phyloP scores from a whole-genome alignment of 2,888 invertebrate species.

The Drosophila mimica region DNA sequence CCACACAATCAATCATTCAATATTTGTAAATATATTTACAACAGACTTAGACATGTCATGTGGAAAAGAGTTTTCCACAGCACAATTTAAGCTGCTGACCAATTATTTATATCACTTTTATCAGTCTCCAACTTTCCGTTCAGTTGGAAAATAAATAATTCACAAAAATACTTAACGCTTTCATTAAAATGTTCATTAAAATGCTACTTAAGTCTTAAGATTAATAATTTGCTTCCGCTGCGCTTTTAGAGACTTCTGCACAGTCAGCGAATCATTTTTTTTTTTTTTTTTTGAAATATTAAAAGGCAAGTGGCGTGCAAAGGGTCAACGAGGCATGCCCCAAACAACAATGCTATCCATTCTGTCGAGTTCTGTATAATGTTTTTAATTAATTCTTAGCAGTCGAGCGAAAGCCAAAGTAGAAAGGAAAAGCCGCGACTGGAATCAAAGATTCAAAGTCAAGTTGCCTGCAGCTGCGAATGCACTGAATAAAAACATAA shows the following conservation, averaged over 20 bases:
- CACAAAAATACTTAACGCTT: not conserved
- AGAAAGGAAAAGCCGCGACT: slow-evolving; percentile 17
- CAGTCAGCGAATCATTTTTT: not conserved
- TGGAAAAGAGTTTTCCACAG: not conserved
- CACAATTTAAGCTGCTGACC: not conserved
- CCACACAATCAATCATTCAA: not conserved
- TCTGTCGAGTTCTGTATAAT: slow-evolving; percentile 57
- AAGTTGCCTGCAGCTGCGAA: slow-evolving; percentile 54
- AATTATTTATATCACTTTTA: not conserved
- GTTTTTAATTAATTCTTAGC: slow-evolving; percentile 74
- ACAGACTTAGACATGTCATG: not conserved
- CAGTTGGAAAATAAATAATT: not conserved
- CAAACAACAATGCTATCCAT: slow-evolving; percentile 58
- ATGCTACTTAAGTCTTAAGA: not conserved
- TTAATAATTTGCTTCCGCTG: slow-evolving; percentile 8
- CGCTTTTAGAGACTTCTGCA: not conserved
- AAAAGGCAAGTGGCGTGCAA: slow-evolving; percentile 41
- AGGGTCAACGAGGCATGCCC: slow-evolving; percentile 32
- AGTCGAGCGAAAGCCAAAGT: slow-evolving; percentile 21
- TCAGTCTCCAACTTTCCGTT: not conserved
- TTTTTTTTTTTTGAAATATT: slow-evolving; percentile 18
- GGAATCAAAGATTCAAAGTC: slow-evolving; percentile 63
- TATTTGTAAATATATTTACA: slow-evolving; percentile 2
- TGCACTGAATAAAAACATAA: slow-evolving; percentile 34
- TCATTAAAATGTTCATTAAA: not conserved